These are phyloP conservation scores for Platynereis dumerilii DNA, from an alignment of 2,888 invertebrate species.

Conservation along the genomic window DNA sequence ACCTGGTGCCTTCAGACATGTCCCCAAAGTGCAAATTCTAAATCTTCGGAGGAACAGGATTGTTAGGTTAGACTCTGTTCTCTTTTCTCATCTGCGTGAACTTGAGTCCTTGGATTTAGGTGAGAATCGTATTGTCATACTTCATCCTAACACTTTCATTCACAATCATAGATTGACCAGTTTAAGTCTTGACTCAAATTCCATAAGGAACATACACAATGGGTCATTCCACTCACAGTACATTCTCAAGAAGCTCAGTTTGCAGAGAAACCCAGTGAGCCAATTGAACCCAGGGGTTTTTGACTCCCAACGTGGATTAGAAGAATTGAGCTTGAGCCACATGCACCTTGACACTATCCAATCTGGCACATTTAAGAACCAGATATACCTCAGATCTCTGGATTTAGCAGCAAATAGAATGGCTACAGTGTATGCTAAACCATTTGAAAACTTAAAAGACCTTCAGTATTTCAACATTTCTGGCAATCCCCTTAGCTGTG, in stretches of 20 bases:
- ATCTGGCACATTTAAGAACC: background rate
- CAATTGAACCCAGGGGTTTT: background rate
- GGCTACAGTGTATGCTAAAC: background rate
- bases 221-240: background rate
- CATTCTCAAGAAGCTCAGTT: constrained; percentile 1
- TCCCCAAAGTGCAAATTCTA: constrained; percentile 7
- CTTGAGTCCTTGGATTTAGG: constrained; percentile 7
- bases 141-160: constrained; percentile 1
- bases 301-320: background rate
- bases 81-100: background rate
- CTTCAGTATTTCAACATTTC: constrained; percentile 18
- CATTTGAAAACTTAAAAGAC: background rate
- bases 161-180: background rate
- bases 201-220: background rate
- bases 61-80: background rate
- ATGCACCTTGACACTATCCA: constrained; percentile 4
- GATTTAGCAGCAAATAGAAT: constrained; percentile 14
- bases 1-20: constrained; percentile 2
- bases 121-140: constrained; percentile 4
- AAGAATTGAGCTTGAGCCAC: constrained; percentile 1
- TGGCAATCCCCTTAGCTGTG: constrained; percentile 18
- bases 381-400: background rate
- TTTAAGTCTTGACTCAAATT: constrained; percentile 9
- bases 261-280: constrained; percentile 11
- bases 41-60: constrained; percentile 14